phyloP scores from a whole-genome alignment of 1,140 invertebrate genomes.

The Anastatus disparis region DNA sequence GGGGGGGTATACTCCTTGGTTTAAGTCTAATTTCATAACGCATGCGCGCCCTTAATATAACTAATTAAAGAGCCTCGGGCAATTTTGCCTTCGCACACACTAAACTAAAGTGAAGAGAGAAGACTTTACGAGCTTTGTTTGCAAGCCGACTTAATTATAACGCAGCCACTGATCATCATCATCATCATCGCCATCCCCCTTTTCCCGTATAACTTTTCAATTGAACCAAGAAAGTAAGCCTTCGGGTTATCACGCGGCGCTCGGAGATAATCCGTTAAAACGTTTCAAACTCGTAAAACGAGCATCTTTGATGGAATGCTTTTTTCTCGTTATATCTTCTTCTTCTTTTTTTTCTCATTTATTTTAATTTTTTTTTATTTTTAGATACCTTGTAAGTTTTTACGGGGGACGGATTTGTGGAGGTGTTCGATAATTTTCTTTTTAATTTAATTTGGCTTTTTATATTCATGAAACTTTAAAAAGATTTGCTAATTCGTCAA shows the following conservation, averaged over 20 bases:
- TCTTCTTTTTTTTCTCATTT: not conserved
- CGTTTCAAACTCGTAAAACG: conserved; percentile 15
- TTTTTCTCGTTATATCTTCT: too few relatives aligned
- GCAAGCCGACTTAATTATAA: conserved; percentile 34
- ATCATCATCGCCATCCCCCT: too few relatives aligned
- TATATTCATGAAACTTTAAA: conserved; percentile 14
- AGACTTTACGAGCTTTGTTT: conserved; percentile 25
- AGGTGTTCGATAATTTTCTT: not conserved
- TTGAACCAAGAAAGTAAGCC: too few relatives aligned
- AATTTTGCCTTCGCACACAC: too few relatives aligned
- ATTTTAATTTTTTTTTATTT: not conserved
- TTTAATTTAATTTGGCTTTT: conserved; percentile 7
- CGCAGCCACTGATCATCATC: conserved; percentile 11
- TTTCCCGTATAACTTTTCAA: too few relatives aligned
- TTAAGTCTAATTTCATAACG: too few relatives aligned
- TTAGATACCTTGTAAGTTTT: not conserved
- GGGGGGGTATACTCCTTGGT: too few relatives aligned
- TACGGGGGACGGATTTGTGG: not conserved
- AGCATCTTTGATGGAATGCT: too few relatives aligned
- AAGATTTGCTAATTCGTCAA: too few relatives aligned
- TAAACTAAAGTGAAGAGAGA: too few relatives aligned
- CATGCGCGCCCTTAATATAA: not conserved
- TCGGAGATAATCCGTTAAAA: conserved; percentile 20
- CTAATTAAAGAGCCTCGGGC: conserved; percentile 33
- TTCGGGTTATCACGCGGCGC: conserved; percentile 22